Percentiles rank a stretch among this genome's conserved stretches.
phyloP scores from a whole-genome alignment of 2,113 vertebrate species.

The Tetrax tetrax region DNA sequence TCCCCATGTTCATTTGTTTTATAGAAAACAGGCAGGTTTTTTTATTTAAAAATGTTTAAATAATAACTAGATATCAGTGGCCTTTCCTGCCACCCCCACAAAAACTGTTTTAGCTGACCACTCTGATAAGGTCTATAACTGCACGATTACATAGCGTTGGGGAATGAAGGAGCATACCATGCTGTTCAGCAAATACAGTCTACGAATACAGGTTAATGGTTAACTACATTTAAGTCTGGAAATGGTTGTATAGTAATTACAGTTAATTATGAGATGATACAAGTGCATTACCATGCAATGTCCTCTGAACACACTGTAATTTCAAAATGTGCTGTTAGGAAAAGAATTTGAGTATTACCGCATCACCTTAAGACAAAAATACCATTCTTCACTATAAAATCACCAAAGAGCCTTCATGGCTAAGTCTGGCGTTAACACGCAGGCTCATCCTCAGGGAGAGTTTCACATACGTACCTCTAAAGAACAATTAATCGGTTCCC shows the following conservation, averaged over 20 bases:
- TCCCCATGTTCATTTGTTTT: background rate
- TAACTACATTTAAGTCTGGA: conserved; percentile 21
- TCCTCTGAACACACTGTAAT: background rate
- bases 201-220: conserved; percentile 47
- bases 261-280: background rate
- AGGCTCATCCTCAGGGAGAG: background rate
- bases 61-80: background rate
- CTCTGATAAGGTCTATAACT: background rate
- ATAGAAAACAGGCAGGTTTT: rapidly evolving
- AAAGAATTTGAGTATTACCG: background rate
- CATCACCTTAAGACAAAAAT: background rate
- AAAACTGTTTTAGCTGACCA: background rate
- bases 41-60: background rate
- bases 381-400: background rate
- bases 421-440: rapidly evolving
- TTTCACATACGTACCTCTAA: background rate
- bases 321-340: background rate
- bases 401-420: background rate
- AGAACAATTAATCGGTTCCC: background rate
- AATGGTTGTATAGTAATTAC: conserved; percentile 4
- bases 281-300: background rate
- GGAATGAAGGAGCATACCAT: background rate
- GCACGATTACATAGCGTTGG: background rate
- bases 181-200: conserved; percentile 30
- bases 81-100: background rate